Percentiles rank a stretch among this genome's conserved stretches.
Conservation (phyloP, 2,113 vertebrate species). For the Corydoras maculifer region DNA sequence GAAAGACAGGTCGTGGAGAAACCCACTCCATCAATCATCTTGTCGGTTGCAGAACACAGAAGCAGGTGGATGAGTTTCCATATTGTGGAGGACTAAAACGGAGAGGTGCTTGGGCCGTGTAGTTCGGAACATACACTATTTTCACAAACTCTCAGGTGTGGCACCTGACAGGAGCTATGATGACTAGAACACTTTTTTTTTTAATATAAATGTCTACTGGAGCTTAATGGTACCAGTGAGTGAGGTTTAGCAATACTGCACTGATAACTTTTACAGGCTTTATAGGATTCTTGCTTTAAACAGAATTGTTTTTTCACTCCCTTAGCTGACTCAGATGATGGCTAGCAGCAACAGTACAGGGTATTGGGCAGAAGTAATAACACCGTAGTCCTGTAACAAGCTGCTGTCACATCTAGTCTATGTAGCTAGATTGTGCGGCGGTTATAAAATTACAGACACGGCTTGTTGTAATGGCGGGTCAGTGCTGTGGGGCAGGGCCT, state of each 20-base stretch:
- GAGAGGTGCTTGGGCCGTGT: slow-evolving; percentile 32
- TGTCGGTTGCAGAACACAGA: slow-evolving; percentile 52
- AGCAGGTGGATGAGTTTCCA: slow-evolving; percentile 32
- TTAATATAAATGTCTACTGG: slow-evolving; percentile 1
- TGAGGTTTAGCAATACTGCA: slow-evolving; percentile 1
- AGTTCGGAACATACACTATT: background rate
- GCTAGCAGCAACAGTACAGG: slow-evolving; percentile 5
- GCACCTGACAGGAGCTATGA: background rate
- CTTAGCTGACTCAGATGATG: slow-evolving; percentile 25
- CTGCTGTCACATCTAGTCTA: slow-evolving; percentile 1
- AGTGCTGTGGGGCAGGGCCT: slow-evolving; percentile 39
- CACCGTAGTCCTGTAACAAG: slow-evolving; percentile 5
- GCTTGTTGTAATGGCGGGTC: slow-evolving; percentile 24
- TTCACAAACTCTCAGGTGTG: slow-evolving; percentile 1
- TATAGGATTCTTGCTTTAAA: background rate
- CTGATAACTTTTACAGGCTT: background rate
- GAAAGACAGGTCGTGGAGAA: slow-evolving; percentile 56
- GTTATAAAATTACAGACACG: slow-evolving; percentile 27
- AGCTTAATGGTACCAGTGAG: background rate
- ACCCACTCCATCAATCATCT: slow-evolving; percentile 66
- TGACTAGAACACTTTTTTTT: background rate
- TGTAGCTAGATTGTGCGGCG: slow-evolving; percentile 10
- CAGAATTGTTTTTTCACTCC: slow-evolving; percentile 4
- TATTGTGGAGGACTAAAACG: slow-evolving; percentile 37
- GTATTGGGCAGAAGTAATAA: slow-evolving; percentile 9